phyloP scores from a whole-genome alignment of 2,888 invertebrate species.

The Watsonalla cultraria region DNA sequence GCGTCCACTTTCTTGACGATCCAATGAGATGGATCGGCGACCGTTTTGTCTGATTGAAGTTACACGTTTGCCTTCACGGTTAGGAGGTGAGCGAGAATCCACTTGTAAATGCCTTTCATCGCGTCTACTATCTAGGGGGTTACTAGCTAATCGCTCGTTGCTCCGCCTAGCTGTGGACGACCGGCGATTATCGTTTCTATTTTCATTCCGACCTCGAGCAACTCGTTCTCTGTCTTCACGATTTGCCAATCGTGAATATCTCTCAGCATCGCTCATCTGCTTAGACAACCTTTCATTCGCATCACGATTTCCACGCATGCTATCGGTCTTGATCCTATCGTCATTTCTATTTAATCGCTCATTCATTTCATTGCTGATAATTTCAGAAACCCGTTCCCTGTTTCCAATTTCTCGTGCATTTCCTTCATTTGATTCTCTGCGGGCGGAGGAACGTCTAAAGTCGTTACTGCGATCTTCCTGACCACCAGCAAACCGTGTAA shows the following conservation, averaged over 20 bases:
- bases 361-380: not conserved
- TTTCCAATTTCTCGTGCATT: not conserved
- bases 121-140: not conserved
- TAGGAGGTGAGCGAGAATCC: not conserved
- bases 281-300: not conserved
- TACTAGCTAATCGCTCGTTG: not conserved
- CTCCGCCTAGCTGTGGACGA: not conserved
- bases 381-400: not conserved
- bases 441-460: not conserved
- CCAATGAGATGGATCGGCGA: not conserved
- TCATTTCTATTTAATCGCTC: not conserved
- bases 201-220: not conserved
- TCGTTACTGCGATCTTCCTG: not conserved
- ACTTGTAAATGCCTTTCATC: not conserved
- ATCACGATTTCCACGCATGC: not conserved
- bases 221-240: not conserved
- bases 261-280: not conserved
- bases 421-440: not conserved
- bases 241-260: not conserved
- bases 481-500: not conserved
- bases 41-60: not conserved
- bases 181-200: not conserved
- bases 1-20: not conserved
- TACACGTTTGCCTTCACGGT: not conserved
- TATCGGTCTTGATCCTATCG: not conserved